Conservation (phyloP, 2,888 invertebrate genomes). For the Invenusta paracnida region DNA sequence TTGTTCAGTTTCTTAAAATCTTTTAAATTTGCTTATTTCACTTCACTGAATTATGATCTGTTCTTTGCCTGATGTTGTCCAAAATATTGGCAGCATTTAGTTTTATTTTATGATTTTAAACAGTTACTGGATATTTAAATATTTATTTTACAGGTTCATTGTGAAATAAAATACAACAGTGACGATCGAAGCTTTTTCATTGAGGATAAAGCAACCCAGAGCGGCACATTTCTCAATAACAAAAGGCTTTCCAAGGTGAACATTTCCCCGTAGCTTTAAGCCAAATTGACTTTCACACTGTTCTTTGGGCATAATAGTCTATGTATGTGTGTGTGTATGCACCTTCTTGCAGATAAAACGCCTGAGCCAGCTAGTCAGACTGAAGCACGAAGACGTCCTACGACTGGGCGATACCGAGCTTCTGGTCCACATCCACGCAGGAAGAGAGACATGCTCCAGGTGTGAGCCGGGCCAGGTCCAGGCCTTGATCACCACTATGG, state of each 20-base stretch:
- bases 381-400: not conserved
- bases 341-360: not conserved
- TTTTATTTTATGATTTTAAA: no score
- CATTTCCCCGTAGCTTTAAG: no score
- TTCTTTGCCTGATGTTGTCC: no score
- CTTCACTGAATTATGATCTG: no score
- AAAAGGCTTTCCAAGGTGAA: not conserved
- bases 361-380: not conserved
- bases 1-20: no score
- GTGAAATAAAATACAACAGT: not conserved
- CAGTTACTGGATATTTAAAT: no score
- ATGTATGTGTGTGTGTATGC: no score
- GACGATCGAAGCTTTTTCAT: not conserved
- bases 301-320: no score
- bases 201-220: not conserved
- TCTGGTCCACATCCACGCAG: constrained; percentile 33
- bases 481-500: not conserved
- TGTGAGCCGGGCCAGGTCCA: constrained; percentile 31
- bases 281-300: no score
- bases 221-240: not conserved
- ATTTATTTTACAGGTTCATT: not conserved
- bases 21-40: no score
- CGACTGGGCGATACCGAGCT: constrained; percentile 16
- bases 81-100: no score
- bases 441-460: not conserved